Evolutionary conservation across 2,113 vertebrate species (phyloP).

Genomic region (Corythoichthys intestinalis): DNA sequence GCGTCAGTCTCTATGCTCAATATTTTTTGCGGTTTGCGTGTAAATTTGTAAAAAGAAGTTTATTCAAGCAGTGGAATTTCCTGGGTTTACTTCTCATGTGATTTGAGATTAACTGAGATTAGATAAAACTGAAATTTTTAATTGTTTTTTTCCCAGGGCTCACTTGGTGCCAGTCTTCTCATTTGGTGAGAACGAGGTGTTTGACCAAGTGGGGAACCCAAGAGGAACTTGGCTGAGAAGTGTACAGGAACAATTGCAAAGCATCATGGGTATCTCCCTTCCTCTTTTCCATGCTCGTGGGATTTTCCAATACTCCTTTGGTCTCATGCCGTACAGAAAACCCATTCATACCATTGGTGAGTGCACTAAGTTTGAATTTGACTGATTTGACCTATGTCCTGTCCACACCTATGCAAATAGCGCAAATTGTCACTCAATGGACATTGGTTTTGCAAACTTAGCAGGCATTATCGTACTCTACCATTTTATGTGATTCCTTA

Average conservation of each 20-base stretch:
- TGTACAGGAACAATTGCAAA: conserved; percentile 78
- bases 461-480: not conserved
- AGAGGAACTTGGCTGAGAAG: conserved; percentile 79
- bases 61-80: conserved; percentile 31
- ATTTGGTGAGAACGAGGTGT: conserved; percentile 92
- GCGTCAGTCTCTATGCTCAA: conserved; percentile 4
- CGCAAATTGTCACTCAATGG: not conserved
- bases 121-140: too few relatives aligned
- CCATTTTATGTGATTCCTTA: not conserved
- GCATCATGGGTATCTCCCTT: conserved; percentile 84
- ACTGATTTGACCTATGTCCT: not conserved
- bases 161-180: conserved; percentile 84
- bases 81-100: conserved; percentile 12
- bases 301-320: conserved; percentile 92
- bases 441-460: not conserved
- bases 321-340: conserved; percentile 83
- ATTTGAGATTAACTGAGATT: conserved; percentile 8
- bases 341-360: conserved; percentile 86
- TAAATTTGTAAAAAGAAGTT: conserved; percentile 34
- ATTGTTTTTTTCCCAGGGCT: conserved; percentile 59
- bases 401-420: not conserved
- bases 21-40: not conserved
- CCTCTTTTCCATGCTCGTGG: conserved; percentile 89
- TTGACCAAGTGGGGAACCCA: conserved; percentile 80
- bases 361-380: conserved; percentile 41